Conservation (phyloP, 2,113 vertebrate genomes). For the Beaufortia kweichowensis region DNA sequence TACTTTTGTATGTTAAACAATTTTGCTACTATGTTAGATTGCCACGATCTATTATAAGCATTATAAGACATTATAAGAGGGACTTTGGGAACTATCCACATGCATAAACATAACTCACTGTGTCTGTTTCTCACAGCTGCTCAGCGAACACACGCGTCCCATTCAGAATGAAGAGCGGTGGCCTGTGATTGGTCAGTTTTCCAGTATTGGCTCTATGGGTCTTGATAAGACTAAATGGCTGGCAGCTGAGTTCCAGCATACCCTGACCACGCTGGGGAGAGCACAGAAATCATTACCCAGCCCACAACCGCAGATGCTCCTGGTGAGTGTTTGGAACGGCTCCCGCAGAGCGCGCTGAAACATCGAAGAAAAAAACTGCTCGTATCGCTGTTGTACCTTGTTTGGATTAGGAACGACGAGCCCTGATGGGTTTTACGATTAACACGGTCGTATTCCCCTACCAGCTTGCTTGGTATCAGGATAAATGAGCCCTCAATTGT, state of each 20-base stretch:
- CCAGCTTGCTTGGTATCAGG: slow-evolving; percentile 26
- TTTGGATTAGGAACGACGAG: background rate
- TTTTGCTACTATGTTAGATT: too few species aligned
- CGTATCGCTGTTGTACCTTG: background rate
- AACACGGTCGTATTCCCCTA: slow-evolving; percentile 18
- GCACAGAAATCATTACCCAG: slow-evolving; percentile 51
- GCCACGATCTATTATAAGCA: too few species aligned
- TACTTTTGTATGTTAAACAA: too few species aligned
- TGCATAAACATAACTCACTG: background rate
- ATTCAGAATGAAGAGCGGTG: slow-evolving; percentile 73
- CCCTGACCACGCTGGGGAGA: slow-evolving; percentile 76
- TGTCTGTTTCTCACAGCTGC: slow-evolving; percentile 63
- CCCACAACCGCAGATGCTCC: slow-evolving; percentile 72
- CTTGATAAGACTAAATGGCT: slow-evolving; percentile 91
- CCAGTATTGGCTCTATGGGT: slow-evolving; percentile 95
- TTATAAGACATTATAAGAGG: too few species aligned
- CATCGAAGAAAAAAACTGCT: background rate
- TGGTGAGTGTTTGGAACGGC: slow-evolving; percentile 73
- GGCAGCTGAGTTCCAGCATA: slow-evolving; percentile 88
- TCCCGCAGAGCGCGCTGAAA: background rate
- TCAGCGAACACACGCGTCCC: slow-evolving; percentile 72
- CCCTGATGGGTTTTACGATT: slow-evolving; percentile 19
- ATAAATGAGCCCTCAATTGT: slow-evolving; percentile 38
- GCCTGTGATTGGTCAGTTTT: slow-evolving; percentile 93
- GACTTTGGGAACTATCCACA: too few species aligned